These are phyloP conservation scores for Trinorchestia longiramus DNA, from an alignment of 1,140 invertebrate species.

Conservation along the genomic window DNA sequence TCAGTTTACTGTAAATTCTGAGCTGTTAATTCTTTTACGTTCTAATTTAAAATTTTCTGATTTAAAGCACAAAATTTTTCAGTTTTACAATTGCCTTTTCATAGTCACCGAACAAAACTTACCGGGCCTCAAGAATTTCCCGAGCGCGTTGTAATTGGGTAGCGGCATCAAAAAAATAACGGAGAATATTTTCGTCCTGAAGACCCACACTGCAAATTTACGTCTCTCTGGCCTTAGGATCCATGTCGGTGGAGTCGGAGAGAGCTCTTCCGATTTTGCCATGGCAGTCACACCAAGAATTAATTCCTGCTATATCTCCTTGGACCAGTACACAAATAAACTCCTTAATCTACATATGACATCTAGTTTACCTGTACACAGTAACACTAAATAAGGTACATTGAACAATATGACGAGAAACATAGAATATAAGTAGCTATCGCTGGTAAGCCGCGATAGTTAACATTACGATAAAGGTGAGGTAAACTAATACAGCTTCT, in stretches of 20 bases:
- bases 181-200: too few species aligned
- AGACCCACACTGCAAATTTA: not conserved
- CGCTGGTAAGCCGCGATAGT: not conserved
- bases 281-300: not conserved
- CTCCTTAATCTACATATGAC: not conserved
- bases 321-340: not conserved
- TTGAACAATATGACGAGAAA: not conserved
- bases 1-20: not conserved
- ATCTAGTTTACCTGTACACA: constrained; percentile 26
- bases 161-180: not conserved
- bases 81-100: too few species aligned
- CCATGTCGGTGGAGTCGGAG: not conserved
- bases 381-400: constrained; percentile 31
- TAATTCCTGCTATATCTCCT: not conserved
- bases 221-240: not conserved
- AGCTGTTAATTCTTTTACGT: not conserved
- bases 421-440: not conserved
- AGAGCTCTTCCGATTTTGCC: not conserved
- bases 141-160: not conserved
- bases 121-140: not conserved
- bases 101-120: too few species aligned
- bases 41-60: not conserved
- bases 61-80: not conserved
- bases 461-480: not conserved
- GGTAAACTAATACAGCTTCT: not conserved